phyloP scores from a whole-genome alignment of 1,140 invertebrate genomes.

The Cotesia glomerata region DNA sequence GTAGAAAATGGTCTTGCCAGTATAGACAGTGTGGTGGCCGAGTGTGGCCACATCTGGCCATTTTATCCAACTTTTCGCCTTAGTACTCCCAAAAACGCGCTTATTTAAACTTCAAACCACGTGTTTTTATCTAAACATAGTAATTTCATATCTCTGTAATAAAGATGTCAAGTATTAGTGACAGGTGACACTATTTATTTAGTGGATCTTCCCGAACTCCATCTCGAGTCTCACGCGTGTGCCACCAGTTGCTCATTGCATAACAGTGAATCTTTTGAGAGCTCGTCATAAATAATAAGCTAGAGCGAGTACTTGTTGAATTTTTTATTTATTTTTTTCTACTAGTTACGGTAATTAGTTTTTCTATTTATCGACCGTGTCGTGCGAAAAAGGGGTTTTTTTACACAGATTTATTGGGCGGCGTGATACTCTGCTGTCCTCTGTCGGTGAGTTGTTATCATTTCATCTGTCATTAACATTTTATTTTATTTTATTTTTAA shows the following conservation, averaged over 20 bases:
- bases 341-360: not conserved
- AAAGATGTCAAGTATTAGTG: constrained; percentile 2
- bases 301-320: not conserved
- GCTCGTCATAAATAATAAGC: not conserved
- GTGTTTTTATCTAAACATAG: not conserved
- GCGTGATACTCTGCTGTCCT: constrained; percentile 27
- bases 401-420: not conserved
- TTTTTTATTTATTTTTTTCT: not conserved
- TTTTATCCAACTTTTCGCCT: constrained; percentile 29
- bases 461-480: constrained; percentile 14
- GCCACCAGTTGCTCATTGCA: constrained; percentile 59
- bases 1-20: constrained; percentile 37
- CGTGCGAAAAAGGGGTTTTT: too few relatives aligned
- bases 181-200: constrained; percentile 10
- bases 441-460: constrained; percentile 29
- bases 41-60: constrained; percentile 39
- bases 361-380: not conserved
- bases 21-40: constrained; percentile 45
- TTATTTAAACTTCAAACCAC: not conserved
- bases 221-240: constrained; percentile 40
- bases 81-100: not conserved
- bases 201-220: not conserved
- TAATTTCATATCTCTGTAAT: not conserved
- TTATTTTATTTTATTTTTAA: not conserved
- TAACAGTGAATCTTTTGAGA: constrained; percentile 38